Conservation (phyloP, 1,140 invertebrate genomes). For the Cherax destructor region DNA sequence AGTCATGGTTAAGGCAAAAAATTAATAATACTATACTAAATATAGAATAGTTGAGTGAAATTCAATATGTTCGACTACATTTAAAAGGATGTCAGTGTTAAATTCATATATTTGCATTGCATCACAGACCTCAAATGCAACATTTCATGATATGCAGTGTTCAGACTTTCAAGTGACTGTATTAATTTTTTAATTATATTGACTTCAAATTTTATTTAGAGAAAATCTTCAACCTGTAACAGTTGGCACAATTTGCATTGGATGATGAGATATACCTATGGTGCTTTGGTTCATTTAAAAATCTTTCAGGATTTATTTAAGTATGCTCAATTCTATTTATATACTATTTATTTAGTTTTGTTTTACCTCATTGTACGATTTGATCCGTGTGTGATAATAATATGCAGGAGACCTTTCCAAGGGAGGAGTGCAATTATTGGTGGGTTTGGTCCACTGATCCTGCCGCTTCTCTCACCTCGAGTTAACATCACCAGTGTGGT, state of each 20-base stretch:
- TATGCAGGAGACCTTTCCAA: background rate
- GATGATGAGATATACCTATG: slow-evolving; percentile 6
- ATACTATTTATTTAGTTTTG: slow-evolving; percentile 43
- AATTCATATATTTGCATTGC: too few relatives aligned
- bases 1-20: too few relatives aligned
- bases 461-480: background rate
- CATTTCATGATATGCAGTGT: too few relatives aligned
- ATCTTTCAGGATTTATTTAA: slow-evolving; percentile 36
- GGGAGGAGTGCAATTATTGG: background rate
- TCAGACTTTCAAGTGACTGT: too few relatives aligned
- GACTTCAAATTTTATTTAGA: background rate
- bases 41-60: too few relatives aligned
- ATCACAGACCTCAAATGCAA: too few relatives aligned
- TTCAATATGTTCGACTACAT: too few relatives aligned
- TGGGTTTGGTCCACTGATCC: background rate
- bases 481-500: background rate
- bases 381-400: slow-evolving; percentile 16
- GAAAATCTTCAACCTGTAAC: background rate
- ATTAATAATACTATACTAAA: too few relatives aligned
- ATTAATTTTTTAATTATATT: too few relatives aligned
- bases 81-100: too few relatives aligned
- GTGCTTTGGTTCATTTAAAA: slow-evolving; percentile 39
- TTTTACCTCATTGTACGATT: slow-evolving; percentile 32
- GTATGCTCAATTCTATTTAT: slow-evolving; percentile 43
- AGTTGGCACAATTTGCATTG: background rate